Conservation (phyloP, 2,888 invertebrate species). For the Dasysyrphus tricinctus region DNA sequence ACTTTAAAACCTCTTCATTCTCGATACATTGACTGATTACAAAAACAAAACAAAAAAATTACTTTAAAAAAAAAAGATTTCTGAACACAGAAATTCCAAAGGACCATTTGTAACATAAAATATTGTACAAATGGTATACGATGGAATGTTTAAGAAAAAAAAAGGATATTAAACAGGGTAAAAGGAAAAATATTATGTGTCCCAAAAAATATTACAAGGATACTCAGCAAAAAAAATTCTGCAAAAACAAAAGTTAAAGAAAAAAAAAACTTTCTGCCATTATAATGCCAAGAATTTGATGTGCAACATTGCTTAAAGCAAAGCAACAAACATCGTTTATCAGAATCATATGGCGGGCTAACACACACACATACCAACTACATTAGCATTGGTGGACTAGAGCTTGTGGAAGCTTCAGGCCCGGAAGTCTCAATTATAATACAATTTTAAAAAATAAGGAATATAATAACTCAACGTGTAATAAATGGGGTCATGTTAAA, state of each 20-base stretch:
- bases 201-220: constrained; percentile 56
- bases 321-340: constrained; percentile 69
- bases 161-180: neutral
- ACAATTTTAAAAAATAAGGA: no score
- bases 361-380: constrained; percentile 20
- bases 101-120: constrained; percentile 56
- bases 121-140: constrained; percentile 50
- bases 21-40: constrained; percentile 64
- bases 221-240: constrained; percentile 32
- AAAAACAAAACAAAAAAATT: constrained; percentile 17
- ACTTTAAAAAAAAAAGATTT: neutral
- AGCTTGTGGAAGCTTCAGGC: neutral
- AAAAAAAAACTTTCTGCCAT: constrained; percentile 53
- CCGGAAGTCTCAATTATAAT: no score
- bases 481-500: no score
- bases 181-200: constrained; percentile 11
- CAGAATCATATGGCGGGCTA: constrained; percentile 53
- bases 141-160: neutral
- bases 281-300: constrained; percentile 65
- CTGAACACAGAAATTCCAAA: constrained; percentile 29
- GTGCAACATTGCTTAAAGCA: constrained; percentile 71
- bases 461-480: no score
- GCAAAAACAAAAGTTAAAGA: neutral
- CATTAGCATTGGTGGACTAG: constrained; percentile 1
- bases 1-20: constrained; percentile 54